Percentiles rank a stretch among this genome's conserved stretches.
Conservation (phyloP, 2,113 vertebrate genomes). For the Syngnathoides biaculeatus region DNA sequence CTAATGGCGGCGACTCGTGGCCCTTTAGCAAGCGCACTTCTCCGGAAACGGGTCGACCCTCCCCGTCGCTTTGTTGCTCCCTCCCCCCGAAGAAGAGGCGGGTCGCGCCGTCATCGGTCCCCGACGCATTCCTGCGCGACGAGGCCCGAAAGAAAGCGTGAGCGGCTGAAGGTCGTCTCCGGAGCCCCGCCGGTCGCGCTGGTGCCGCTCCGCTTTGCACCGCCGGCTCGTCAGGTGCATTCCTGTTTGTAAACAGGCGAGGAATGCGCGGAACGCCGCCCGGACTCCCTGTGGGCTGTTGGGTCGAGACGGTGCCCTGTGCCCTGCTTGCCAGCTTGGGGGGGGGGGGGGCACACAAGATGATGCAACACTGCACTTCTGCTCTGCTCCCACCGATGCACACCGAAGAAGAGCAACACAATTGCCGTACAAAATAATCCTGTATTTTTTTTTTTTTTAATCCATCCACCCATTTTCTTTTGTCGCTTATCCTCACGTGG, state of each 20-base stretch:
- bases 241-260: constrained; percentile 65
- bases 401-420: background rate
- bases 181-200: constrained; percentile 5
- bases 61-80: constrained; percentile 63
- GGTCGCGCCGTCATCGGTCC: constrained; percentile 28
- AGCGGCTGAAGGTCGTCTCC: background rate
- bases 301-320: constrained; percentile 18
- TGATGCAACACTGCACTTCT: background rate
- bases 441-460: too few relatives aligned
- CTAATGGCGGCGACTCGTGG: constrained; percentile 1
- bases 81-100: constrained; percentile 31
- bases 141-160: constrained; percentile 17
- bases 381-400: background rate
- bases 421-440: background rate
- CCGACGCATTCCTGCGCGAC: constrained; percentile 17
- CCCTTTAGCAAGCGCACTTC: constrained; percentile 26
- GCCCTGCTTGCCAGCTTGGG: constrained; percentile 18
- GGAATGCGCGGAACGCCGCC: constrained; percentile 26
- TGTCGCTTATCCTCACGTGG: too few relatives aligned
- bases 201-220: constrained; percentile 3
- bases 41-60: constrained; percentile 34
- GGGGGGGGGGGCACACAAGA: background rate
- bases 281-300: constrained; percentile 18
- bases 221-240: constrained; percentile 52
- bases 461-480: too few relatives aligned